Percentiles rank a stretch among this genome's conserved stretches.
Conservation (phyloP, 2,113 vertebrate genomes). For the Corynorhinus townsendii region DNA sequence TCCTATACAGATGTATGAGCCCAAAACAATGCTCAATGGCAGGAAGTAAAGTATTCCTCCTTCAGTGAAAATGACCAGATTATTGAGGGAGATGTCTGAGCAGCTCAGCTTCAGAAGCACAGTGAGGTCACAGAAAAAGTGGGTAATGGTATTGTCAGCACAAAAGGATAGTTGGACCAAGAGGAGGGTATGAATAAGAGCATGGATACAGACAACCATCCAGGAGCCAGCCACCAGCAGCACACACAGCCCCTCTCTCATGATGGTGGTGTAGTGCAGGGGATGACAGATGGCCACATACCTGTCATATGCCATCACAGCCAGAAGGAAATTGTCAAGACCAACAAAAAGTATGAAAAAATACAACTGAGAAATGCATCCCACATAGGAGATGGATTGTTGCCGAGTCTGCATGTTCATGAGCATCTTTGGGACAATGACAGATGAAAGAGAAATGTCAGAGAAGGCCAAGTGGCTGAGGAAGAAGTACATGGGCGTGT, state of each 20-base stretch:
- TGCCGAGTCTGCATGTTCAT: neutral
- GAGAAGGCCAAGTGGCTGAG: conserved; percentile 58
- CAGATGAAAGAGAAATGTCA: conserved; percentile 43
- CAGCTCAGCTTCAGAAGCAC: conserved; percentile 50
- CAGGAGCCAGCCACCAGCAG: conserved; percentile 39
- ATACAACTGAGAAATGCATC: conserved; percentile 54
- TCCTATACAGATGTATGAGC: conserved; percentile 25
- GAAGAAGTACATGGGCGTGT: conserved; percentile 65
- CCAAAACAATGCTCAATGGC: conserved; percentile 11
- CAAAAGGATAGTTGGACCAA: conserved; percentile 49
- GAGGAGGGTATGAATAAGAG: conserved; percentile 54
- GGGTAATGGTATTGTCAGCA: neutral
- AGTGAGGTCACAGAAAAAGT: conserved; percentile 66
- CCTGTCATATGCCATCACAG: conserved; percentile 62
- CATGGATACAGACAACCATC: conserved; percentile 14
- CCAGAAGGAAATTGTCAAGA: conserved; percentile 56
- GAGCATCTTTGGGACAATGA: conserved; percentile 31
- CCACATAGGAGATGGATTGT: conserved; percentile 29
- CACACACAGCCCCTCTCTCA: conserved; percentile 31
- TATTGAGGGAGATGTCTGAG: conserved; percentile 45
- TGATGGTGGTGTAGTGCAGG: conserved; percentile 41
- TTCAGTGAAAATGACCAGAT: conserved; percentile 27
- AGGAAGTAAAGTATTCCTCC: neutral
- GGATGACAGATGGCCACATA: conserved; percentile 41
- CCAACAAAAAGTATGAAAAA: conserved; percentile 46